Evolutionary conservation across 2,113 vertebrate species (phyloP).

Genomic region (Podarcis cretensis): DNA sequence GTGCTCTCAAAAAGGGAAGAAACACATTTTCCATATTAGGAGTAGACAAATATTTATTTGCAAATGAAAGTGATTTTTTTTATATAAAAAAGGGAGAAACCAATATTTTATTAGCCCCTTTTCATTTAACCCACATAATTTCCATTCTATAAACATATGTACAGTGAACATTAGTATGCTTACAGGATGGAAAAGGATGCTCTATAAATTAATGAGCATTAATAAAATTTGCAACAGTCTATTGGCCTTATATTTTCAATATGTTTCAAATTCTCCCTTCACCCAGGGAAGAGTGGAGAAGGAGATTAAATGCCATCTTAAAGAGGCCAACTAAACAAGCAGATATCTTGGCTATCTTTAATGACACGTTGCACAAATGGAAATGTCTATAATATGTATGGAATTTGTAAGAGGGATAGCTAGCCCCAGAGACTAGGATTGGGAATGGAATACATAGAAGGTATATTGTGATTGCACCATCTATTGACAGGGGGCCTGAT

Average conservation of each 20-base stretch:
- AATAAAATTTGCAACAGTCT: not conserved
- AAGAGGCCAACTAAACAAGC: rapidly evolving
- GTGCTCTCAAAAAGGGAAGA: constrained; percentile 24
- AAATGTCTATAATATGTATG: not conserved
- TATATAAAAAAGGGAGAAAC: not conserved
- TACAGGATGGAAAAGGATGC: not conserved
- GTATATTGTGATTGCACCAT: not conserved
- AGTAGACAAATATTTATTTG: constrained; percentile 36
- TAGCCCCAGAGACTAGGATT: not conserved
- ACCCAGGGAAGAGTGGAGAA: not conserved
- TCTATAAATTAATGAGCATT: constrained; percentile 1
- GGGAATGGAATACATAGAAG: not conserved
- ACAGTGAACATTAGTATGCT: not conserved
- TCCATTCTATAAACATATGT: not conserved
- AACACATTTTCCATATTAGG: constrained; percentile 25
- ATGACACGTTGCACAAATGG: rapidly evolving
- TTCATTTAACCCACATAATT: not conserved
- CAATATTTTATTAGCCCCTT: constrained; percentile 3
- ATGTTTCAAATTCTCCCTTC: rapidly evolving
- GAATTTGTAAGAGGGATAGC: not conserved
- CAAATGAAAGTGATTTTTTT: not conserved
- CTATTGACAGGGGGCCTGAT: not conserved
- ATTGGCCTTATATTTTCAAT: not conserved
- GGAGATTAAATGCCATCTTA: not conserved
- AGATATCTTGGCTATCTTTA: not conserved